These are phyloP conservation scores for Sebastes trivittatus DNA, from an alignment of 2,797 vertebrate genomes.

Conservation along the genomic window DNA sequence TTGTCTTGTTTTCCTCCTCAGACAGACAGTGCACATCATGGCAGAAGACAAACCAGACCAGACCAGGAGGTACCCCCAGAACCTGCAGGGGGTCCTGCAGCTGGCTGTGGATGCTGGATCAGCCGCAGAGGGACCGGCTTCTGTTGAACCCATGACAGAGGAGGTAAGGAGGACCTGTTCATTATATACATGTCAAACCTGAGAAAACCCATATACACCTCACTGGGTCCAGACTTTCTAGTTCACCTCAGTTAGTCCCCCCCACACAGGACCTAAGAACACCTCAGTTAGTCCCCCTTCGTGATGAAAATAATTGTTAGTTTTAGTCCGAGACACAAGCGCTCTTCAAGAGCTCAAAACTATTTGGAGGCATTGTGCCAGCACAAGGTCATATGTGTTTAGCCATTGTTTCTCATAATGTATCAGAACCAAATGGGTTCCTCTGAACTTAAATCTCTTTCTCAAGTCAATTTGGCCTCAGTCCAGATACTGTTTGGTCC, in stretches of 20 bases:
- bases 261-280: too few species aligned
- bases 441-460: not conserved
- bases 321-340: not conserved
- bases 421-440: not conserved
- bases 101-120: slow-evolving; percentile 90
- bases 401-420: not conserved
- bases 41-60: slow-evolving; percentile 63
- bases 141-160: slow-evolving; percentile 86
- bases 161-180: slow-evolving; percentile 77
- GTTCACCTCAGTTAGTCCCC: not conserved
- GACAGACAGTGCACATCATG: slow-evolving; percentile 59
- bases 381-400: not conserved
- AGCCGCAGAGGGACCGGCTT: slow-evolving; percentile 71
- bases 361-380: not conserved
- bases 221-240: not conserved
- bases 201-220: not conserved
- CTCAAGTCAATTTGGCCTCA: not conserved
- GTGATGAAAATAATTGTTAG: not conserved
- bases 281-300: too few species aligned
- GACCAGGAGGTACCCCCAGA: slow-evolving; percentile 76
- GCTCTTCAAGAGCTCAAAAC: not conserved
- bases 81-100: slow-evolving; percentile 87
- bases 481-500: too few species aligned
- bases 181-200: not conserved
- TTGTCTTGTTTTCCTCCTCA: not conserved